Evolutionary conservation across 2,797 vertebrate species (phyloP).

Genomic region (Crax fasciolata): DNA sequence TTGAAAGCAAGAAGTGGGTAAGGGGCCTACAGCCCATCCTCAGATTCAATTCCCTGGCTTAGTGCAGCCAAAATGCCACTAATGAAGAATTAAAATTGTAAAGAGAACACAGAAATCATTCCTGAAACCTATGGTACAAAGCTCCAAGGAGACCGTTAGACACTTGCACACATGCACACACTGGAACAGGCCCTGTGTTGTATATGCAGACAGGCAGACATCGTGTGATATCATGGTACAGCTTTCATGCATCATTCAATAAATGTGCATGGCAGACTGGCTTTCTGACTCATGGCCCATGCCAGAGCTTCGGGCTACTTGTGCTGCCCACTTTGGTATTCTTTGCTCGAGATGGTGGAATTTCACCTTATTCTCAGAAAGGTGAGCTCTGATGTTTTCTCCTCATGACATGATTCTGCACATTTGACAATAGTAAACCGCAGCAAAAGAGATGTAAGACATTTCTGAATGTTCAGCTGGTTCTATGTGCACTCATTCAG

Average conservation of each 20-base stretch:
- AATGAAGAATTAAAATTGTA: background rate
- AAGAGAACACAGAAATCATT: background rate
- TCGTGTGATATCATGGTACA: background rate
- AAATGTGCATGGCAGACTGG: rapidly evolving
- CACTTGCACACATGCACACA: rapidly evolving
- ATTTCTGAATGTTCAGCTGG: background rate
- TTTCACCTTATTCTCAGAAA: background rate
- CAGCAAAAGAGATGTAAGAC: background rate
- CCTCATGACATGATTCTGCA: background rate
- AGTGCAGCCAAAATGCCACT: background rate
- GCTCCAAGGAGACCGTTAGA: background rate
- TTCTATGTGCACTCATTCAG: background rate
- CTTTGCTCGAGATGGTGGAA: background rate
- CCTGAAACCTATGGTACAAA: background rate
- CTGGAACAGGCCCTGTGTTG: rapidly evolving
- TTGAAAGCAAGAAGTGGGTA: background rate
- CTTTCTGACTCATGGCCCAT: background rate
- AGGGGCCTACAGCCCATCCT: background rate
- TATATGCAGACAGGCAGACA: rapidly evolving
- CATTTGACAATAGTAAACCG: background rate
- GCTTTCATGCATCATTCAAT: background rate
- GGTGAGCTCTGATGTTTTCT: background rate
- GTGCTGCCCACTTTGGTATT: background rate
- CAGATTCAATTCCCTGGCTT: background rate
- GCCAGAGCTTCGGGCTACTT: background rate